Evolutionary conservation across 2,113 vertebrate genomes (phyloP).

Genomic region (Pangasianodon gigas): DNA sequence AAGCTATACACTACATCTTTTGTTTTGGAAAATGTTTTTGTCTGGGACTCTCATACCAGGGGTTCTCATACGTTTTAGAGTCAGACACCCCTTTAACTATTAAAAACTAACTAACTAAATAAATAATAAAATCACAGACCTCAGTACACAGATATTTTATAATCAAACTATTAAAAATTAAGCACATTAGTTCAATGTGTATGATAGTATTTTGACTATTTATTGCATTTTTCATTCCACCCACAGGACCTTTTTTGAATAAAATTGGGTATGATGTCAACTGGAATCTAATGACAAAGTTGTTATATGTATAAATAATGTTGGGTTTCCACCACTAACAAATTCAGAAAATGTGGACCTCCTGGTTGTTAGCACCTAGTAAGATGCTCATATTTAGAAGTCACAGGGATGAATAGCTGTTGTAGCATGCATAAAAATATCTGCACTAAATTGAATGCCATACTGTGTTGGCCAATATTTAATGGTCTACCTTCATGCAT

Average conservation of each 20-base stretch:
- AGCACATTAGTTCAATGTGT: neutral
- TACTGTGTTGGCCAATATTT: neutral
- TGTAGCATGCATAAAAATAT: neutral
- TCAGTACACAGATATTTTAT: neutral
- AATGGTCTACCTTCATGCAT: neutral
- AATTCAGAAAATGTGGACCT: neutral
- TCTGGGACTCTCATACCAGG: neutral
- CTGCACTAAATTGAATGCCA: too few relatives aligned
- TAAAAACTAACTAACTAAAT: neutral
- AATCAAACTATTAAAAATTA: neutral
- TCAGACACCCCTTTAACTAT: neutral
- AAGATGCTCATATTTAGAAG: neutral
- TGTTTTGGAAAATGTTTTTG: neutral
- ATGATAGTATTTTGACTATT: neutral
- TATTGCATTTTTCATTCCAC: neutral
- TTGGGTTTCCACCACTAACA: neutral
- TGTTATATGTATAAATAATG: neutral
- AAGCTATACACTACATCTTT: neutral
- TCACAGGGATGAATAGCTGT: neutral
- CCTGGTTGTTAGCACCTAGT: neutral
- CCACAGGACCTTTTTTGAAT: neutral
- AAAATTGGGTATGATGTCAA: too few relatives aligned
- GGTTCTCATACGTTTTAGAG: neutral
- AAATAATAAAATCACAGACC: too few relatives aligned
- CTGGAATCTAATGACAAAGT: too few relatives aligned